Base-by-base conservation (phyloP, 2,797 vertebrate genomes). In the Atherinosoma microstoma region DNA sequence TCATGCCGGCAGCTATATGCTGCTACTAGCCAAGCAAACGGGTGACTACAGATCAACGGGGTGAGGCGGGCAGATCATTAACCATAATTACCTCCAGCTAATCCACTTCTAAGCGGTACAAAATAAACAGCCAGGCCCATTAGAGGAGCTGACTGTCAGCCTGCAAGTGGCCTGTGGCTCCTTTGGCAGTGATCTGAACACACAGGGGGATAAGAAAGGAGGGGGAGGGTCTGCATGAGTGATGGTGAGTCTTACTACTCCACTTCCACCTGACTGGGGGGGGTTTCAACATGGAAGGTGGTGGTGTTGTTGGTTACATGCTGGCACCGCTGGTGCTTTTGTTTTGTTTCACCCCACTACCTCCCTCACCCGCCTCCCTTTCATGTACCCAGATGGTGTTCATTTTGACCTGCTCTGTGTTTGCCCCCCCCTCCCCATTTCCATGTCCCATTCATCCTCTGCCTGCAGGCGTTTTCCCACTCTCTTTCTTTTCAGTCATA, bases 31-130 rank as follows among this genome's bases (percentile, higher is more conserved):
- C 88, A 82, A 86, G 90, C 86, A 53, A 85, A 89, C 85, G 92
- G 90, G 92, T 92, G 92, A 94, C 88, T 94, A 94, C 90, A 88
- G 94, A 93, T 94, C 92, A 93, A 89, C 85, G 80, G 87, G 92
- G 93, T 89, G 88, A 93, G 89, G 87, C 93, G 85, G 87, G 93
- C 90, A 92, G 93, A 95, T 95, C 94, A 96, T 96, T 96, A 96
- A 94, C 93, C 93, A 94, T 95, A 96, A 96, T 96, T 95, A 96
- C 94, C 94, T 93, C 92, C 93, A 92, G 92, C 92, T 96, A 96
- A 96, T 95, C 94, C 94, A 95, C 93, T 96, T 94, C 93, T 86
- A 93, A 87, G 92, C 93, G 79, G 92, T 92, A 90, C 93, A 94
- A 93, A 95, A 95, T 95, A 95, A 95, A 95, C 94, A 96, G 94